Base-by-base conservation (phyloP, 2,888 invertebrate genomes). In the Agrotis segetum region DNA sequence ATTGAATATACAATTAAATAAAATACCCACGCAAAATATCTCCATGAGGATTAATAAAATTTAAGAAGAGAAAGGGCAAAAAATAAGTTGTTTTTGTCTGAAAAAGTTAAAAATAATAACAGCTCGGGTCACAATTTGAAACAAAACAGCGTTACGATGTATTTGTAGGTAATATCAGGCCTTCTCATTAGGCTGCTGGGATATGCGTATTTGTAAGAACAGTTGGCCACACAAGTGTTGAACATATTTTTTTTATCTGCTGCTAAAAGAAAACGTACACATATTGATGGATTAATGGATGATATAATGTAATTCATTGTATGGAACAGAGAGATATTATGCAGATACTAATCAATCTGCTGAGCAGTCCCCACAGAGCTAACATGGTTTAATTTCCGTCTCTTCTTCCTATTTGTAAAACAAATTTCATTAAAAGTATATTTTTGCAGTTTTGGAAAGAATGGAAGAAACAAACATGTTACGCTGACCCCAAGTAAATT, bases 151-250 rank as follows among this genome's bases (percentile, higher is more conserved):
- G 84, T 83, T 81, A 85, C 86, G 80, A 79, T 79, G 85, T 81
- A 77, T 81, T 77, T 70, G 77, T 74, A 86, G 79, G 86, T 86
- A 85, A 86, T 87, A 87, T 77, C 82, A 81, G 79, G 79, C 75
- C 86, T 87, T 83, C 88, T 88, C 88, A 88, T 88, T 88, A 88
- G 87, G 86, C 85, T 65, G 81, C 77, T 61, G 77, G 77, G 79
- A 75, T 85, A 62, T 68, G 70, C 74, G 73, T 83, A 79, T 85
- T 87, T 83, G 82, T 70, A 68, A 11, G 83, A 56, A 74, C 62
- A 79, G 44, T 65, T 55, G 24, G 0, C 1, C 9, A 62, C 75
- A 81, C 50, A 77, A 82, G 75, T 76, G 74, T 71, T 56, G 1
- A 46, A 1, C 16, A 16, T 16, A 5, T 16, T 46, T 46, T 46